Percentiles rank a stretch among this genome's conserved stretches.
Evolutionary conservation across 2,888 invertebrate genomes (phyloP).

Genomic region (Drosophila testacea): DNA sequence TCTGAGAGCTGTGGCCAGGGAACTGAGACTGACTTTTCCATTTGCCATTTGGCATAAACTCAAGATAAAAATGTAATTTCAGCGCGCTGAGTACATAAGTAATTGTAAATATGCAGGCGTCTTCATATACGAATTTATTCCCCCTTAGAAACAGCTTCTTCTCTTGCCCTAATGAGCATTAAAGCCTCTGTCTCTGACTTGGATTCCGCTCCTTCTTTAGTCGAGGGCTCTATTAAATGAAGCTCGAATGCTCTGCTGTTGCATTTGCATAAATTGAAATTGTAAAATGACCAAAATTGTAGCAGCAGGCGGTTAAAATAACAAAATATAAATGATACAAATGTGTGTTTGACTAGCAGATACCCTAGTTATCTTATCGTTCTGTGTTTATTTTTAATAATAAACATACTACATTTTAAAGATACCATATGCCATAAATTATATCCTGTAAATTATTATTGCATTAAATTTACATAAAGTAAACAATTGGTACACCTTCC

Average conservation of each 20-base stretch:
- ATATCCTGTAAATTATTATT: neutral
- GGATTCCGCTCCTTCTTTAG: neutral
- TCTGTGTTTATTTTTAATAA: too few relatives aligned
- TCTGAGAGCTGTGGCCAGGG: neutral
- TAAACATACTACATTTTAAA: neutral
- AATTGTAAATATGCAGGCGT: constrained; percentile 53
- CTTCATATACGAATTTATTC: constrained; percentile 8
- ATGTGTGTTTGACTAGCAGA: neutral
- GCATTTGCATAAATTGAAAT: constrained; percentile 76
- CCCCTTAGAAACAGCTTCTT: neutral
- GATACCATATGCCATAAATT: neutral
- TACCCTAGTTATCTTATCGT: constrained; percentile 1
- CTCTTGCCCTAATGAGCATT: constrained; percentile 69
- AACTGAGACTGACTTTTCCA: neutral
- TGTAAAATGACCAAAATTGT: constrained; percentile 42
- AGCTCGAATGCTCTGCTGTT: constrained; percentile 40
- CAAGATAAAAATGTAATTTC: constrained; percentile 53
- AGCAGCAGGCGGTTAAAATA: constrained; percentile 26
- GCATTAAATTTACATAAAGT: too few relatives aligned
- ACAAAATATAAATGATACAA: neutral
- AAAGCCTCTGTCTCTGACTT: constrained; percentile 54
- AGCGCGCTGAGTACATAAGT: constrained; percentile 38
- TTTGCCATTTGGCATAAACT: constrained; percentile 25
- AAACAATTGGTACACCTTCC: too few relatives aligned
- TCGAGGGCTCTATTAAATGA: constrained; percentile 5